phyloP scores from a whole-genome alignment of 2,797 vertebrate genomes.

The Crossoptilon crossoptilon region DNA sequence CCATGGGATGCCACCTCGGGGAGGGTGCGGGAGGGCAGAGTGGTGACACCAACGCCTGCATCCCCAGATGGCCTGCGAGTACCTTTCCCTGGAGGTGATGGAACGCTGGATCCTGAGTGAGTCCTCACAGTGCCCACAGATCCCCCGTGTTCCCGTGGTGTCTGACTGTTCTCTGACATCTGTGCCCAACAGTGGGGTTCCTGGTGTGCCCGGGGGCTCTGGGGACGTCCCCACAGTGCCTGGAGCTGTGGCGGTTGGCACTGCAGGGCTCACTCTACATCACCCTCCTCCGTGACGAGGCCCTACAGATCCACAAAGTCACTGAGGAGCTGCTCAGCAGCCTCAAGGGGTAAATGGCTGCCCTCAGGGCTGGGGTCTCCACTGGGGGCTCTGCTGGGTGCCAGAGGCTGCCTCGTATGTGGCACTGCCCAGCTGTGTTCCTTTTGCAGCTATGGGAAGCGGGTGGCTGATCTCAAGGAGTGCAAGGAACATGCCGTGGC shows the following conservation, averaged over 20 bases:
- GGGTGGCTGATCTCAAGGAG: slow-evolving; percentile 91
- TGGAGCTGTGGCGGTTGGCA: slow-evolving; percentile 90
- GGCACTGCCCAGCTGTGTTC: neutral
- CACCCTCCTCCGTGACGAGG: slow-evolving; percentile 88
- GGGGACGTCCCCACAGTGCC: slow-evolving; percentile 81
- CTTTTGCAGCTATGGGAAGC: slow-evolving; percentile 85
- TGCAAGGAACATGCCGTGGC: slow-evolving; percentile 84
- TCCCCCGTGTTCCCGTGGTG: neutral
- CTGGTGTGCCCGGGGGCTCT: slow-evolving; percentile 91
- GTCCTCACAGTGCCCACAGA: neutral
- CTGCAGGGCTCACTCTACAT: slow-evolving; percentile 88
- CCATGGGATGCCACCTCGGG: neutral
- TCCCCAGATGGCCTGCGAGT: slow-evolving; percentile 92
- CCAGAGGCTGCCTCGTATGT: neutral
- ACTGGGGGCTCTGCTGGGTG: neutral
- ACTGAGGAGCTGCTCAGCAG: slow-evolving; percentile 89
- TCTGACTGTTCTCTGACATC: fast-evolving
- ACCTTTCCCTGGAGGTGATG: slow-evolving; percentile 91
- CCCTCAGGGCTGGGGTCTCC: neutral
- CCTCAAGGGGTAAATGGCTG: slow-evolving; percentile 86
- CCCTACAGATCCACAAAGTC: slow-evolving; percentile 89
- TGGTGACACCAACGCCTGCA: neutral
- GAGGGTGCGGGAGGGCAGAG: neutral
- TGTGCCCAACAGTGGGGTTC: slow-evolving; percentile 86
- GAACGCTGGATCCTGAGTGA: slow-evolving; percentile 95